phyloP scores from a whole-genome alignment of 2,888 invertebrate genomes.

The Andrena bucephala region DNA sequence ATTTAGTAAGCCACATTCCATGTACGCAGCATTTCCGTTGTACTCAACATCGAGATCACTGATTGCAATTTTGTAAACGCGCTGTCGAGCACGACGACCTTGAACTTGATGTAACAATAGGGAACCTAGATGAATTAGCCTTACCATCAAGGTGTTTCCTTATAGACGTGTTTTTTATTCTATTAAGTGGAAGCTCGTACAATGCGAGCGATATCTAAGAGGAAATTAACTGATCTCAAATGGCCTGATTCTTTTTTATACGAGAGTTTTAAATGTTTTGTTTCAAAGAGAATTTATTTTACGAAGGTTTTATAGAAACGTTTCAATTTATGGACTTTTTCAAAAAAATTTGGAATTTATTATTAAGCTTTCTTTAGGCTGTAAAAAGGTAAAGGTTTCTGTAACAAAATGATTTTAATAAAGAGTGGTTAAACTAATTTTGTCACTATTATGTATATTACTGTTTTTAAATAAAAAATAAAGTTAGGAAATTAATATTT shows the following conservation, averaged over 20 bases:
- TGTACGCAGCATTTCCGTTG: not conserved
- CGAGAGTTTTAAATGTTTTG: no score
- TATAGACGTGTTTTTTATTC: not conserved
- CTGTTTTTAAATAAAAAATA: not conserved
- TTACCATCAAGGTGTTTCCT: slow-evolving; percentile 4
- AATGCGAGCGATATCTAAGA: not conserved
- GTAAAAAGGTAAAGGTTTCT: no score
- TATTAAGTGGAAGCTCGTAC: not conserved
- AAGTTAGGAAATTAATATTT: no score
- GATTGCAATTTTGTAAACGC: slow-evolving; percentile 64
- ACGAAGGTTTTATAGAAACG: no score
- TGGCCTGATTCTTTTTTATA: no score
- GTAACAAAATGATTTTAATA: no score
- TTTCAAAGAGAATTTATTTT: no score
- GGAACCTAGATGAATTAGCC: not conserved
- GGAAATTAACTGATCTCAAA: no score
- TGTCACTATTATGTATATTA: not conserved
- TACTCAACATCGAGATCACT: slow-evolving; percentile 18
- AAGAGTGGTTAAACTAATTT: not conserved
- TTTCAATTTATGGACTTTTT: no score
- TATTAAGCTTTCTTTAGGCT: no score
- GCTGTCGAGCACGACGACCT: slow-evolving; percentile 73
- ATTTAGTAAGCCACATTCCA: not conserved
- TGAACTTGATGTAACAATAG: slow-evolving; percentile 72
- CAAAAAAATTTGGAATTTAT: no score